Conservation (phyloP, 1,140 invertebrate genomes). For the Pachyrhynchus sulphureomaculatus region DNA sequence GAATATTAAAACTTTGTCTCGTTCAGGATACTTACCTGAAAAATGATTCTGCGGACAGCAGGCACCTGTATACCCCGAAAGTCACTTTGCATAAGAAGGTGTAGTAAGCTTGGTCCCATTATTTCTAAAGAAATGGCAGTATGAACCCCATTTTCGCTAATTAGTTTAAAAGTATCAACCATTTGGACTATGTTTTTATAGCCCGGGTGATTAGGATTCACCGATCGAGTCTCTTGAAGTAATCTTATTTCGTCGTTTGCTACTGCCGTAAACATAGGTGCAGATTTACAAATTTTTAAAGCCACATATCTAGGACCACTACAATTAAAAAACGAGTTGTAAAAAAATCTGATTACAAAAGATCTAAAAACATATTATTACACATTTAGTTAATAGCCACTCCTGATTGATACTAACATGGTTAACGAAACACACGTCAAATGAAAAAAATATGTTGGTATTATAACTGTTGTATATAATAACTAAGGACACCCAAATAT, state of each 20-base stretch:
- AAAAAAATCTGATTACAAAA: no score
- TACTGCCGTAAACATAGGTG: slow-evolving; percentile 94
- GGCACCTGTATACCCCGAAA: slow-evolving; percentile 93
- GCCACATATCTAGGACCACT: slow-evolving; percentile 84
- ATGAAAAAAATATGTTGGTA: no score
- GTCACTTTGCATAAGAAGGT: slow-evolving; percentile 95
- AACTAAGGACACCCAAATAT: no score
- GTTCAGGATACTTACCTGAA: slow-evolving; percentile 81
- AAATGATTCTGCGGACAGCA: slow-evolving; percentile 93
- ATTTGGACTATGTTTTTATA: slow-evolving; percentile 94
- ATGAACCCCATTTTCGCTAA: slow-evolving; percentile 91
- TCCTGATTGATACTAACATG: no score
- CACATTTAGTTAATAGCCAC: no score
- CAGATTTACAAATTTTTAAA: slow-evolving; percentile 97
- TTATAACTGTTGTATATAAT: no score
- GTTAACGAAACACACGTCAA: no score
- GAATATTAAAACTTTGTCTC: no score
- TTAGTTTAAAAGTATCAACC: slow-evolving; percentile 96
- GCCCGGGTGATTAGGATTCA: slow-evolving; percentile 83
- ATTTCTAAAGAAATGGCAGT: slow-evolving; percentile 99
- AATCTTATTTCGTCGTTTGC: slow-evolving; percentile 98
- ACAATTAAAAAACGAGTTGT: no score
- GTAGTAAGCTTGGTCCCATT: slow-evolving; percentile 94
- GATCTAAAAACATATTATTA: no score
- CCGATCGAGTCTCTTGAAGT: slow-evolving; percentile 86